Evolutionary conservation across 2,888 invertebrate genomes (phyloP), one percentile per base, ranked within the genome.

Genomic region (Strigamia transsilvanica): DNA sequence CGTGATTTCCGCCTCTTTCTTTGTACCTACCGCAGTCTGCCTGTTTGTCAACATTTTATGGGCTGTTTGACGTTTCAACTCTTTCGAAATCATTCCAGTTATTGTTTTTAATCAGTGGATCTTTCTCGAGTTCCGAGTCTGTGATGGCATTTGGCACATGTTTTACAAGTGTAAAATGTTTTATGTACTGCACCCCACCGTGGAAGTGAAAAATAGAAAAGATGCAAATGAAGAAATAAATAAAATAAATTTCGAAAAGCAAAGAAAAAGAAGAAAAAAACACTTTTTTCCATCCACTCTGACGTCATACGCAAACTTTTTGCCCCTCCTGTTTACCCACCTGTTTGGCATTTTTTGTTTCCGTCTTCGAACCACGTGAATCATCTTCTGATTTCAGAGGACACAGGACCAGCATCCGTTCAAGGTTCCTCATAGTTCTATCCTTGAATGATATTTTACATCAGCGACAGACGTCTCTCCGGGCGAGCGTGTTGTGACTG

Each of bases 391-490:
- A 4, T 27, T 51, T 4, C n/a, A 15, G 6, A n/a, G 51, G n/a
- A 51, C 66, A 21, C 23, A 5, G 2, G 32, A 73, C 27, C 73
- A 32, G 73, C 23, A 73, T 73, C 23, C 32, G 15, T 12, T 73
- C 73, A 32, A 32, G 27, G 73, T 27, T 73, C 73, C 73, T 12
- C 73, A 73, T 73, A n/a, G 13, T 7, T 73, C 3, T 73, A 73
- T 73, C 73, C 73, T 73, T 27, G 73, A 5, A 32, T 73, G 73
- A 56, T 56, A 56, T 23, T 23, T 73, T 13, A 32, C 73, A 73
- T 32, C 27, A 32, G n/a, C 73, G 32, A 12, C 32, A 73, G 32
- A 73, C 32, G 73, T 23, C 27, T 32, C 27, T 73, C 73, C 73
- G 9, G 73, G 56, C 56, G 21, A 15, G 73, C 23, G 23, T 23